Evolutionary conservation across 2,113 vertebrate species (phyloP).

Genomic region (Pseudopipra pipra): DNA sequence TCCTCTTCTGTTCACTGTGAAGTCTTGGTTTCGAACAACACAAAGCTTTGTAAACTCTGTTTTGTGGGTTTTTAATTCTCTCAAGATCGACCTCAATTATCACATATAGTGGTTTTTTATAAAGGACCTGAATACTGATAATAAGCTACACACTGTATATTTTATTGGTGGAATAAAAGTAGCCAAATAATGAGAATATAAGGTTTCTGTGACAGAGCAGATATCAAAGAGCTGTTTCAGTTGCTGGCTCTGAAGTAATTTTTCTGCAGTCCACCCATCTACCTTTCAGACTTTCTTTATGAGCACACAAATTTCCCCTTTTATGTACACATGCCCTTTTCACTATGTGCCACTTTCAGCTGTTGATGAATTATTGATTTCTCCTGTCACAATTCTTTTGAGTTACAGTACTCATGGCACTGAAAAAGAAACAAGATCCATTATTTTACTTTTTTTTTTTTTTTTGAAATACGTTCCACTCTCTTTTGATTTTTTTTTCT

Average conservation of each 20-base stretch:
- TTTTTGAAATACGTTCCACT: neutral
- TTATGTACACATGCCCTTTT: constrained; percentile 30
- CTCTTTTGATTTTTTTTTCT: neutral
- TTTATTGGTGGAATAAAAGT: neutral
- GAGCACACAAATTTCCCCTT: constrained; percentile 17
- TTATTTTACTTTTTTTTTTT: neutral
- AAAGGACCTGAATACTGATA: neutral
- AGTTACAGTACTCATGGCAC: neutral
- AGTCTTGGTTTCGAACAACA: neutral
- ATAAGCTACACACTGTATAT: neutral
- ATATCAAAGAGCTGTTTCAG: neutral
- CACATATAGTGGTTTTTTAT: neutral
- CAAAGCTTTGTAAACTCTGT: neutral
- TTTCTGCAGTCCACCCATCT: neutral
- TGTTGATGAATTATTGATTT: constrained; percentile 66
- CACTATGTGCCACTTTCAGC: constrained; percentile 11
- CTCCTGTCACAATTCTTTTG: constrained; percentile 38
- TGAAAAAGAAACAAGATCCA: constrained; percentile 8
- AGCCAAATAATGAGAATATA: neutral
- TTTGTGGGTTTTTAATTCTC: neutral
- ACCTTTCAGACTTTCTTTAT: neutral
- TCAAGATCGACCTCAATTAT: neutral
- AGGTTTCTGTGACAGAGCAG: neutral
- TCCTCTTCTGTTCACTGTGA: constrained; percentile 51
- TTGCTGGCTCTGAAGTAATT: neutral